These are phyloP conservation scores for Thaumetopoea pityocampa DNA, from an alignment of 1,140 invertebrate genomes.

Conservation along the genomic window DNA sequence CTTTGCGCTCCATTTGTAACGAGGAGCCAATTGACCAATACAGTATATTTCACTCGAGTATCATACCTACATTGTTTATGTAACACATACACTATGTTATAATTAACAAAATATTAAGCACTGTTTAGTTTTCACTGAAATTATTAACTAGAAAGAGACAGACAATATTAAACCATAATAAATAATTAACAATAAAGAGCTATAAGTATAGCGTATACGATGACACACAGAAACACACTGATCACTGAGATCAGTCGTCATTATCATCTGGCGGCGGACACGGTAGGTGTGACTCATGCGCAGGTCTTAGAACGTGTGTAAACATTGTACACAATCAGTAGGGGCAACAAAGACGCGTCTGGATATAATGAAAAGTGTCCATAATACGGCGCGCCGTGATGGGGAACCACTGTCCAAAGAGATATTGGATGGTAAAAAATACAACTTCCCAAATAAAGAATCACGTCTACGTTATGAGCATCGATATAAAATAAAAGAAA, in stretches of 20 bases:
- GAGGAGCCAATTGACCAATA: slow-evolving; percentile 30
- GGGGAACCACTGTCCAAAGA: slow-evolving; percentile 21
- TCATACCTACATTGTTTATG: slow-evolving; percentile 32
- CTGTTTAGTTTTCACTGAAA: slow-evolving; percentile 11
- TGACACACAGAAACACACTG: slow-evolving; percentile 39
- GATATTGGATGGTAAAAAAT: slow-evolving; percentile 40
- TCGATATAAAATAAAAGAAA: slow-evolving; percentile 1
- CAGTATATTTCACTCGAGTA: slow-evolving; percentile 36
- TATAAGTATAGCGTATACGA: slow-evolving; percentile 29
- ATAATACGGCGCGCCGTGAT: slow-evolving; percentile 44
- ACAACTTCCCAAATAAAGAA: slow-evolving; percentile 20
- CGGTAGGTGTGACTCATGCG: slow-evolving; percentile 47
- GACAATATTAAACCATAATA: slow-evolving; percentile 1
- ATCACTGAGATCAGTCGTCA: slow-evolving; percentile 28
- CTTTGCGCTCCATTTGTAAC: slow-evolving; percentile 41
- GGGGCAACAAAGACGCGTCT: slow-evolving; percentile 53
- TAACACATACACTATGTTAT: background rate
- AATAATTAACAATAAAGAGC: slow-evolving; percentile 13
- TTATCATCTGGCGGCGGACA: slow-evolving; percentile 46
- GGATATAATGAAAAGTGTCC: slow-evolving; percentile 31
- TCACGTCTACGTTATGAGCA: slow-evolving; percentile 2
- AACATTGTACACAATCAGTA: slow-evolving; percentile 46
- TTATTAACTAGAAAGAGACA: slow-evolving; percentile 7
- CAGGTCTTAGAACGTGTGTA: slow-evolving; percentile 51
- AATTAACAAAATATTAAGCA: slow-evolving; percentile 3